These are phyloP conservation scores for Spheniscus humboldti DNA, from an alignment of 2,797 vertebrate species.

Conservation along the genomic window DNA sequence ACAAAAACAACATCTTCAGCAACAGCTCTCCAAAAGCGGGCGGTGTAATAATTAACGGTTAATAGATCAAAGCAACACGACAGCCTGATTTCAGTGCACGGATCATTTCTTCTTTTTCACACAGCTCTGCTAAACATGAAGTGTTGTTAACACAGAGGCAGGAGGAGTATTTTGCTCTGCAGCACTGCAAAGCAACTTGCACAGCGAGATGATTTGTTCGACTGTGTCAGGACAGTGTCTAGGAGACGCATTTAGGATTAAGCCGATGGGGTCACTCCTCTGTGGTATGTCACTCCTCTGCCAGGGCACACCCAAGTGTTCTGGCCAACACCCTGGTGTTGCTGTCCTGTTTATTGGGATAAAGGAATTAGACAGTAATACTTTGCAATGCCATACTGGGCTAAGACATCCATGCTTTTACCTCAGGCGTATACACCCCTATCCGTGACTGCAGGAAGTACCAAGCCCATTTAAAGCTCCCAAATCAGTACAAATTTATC, in stretches of 20 bases:
- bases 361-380: not conserved
- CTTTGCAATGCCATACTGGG: not conserved
- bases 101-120: not conserved
- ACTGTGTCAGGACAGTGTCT: not conserved
- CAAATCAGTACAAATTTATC: no score
- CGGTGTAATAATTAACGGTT: accelerated
- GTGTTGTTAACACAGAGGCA: not conserved
- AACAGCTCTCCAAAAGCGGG: accelerated
- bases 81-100: not conserved
- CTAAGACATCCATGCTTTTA: not conserved
- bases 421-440: accelerated
- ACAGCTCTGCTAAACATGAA: not conserved
- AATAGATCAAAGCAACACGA: accelerated
- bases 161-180: not conserved
- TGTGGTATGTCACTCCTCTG: not conserved
- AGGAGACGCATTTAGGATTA: not conserved
- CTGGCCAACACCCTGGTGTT: not conserved
- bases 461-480: not conserved
- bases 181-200: not conserved
- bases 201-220: not conserved
- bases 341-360: not conserved
- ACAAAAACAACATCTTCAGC: accelerated
- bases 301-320: not conserved
- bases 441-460: no score
- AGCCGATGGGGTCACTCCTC: not conserved